Base-by-base conservation (phyloP, 1,140 invertebrate genomes). In the Drosophila azteca region DNA sequence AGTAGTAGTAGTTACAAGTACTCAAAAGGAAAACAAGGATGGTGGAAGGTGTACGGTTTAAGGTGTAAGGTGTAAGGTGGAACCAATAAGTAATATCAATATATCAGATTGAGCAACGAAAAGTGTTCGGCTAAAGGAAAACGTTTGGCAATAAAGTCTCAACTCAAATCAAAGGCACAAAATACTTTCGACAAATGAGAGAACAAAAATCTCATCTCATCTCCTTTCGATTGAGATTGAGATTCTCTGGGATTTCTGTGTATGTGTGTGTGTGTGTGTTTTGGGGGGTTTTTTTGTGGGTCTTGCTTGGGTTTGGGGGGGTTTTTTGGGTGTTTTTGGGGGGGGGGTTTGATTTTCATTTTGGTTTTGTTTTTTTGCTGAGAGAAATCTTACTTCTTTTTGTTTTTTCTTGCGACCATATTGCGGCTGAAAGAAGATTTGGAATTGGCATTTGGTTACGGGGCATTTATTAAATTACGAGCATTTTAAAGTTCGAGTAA, bases 371-470 rank as follows among this genome's bases (percentile, higher is more conserved):
- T 20, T 20, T 20, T 39, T 68, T 77, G 81, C 78, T 82, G 67
- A 76, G 76, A 63, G 92, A 93, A 92, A 92, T 96, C 96, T 97
- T 97, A 97, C 96, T 97, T 97, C 96, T 96, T 97, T 97, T 96
- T 97, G 96, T 95, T 97, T 96, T 96, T 96, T 97, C 96, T 96
- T 96, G 95, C 96, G 95, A 95, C 96, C 96, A 95, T 95, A 96
- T 92, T 92, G 90, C 90, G 91, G 91, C 91, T 92, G 91, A 91
- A 92, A 91, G 90, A 91, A 90, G 82, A 91, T 91, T 91, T 91
- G 69, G 68, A 75, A 81, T 85, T 81, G 77, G 81, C 61, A 61
- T 87, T 81, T 81, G 77, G 65, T 85, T 29, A 29, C 29, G 31
- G 31, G 65, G 63, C 66, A 84, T 58, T 63, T 48, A 69, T 61